A percentile compares a stretch with the other conserved stretches of the same genome.
phyloP scores from a whole-genome alignment of 2,113 vertebrate species.

The Ciconia boyciana region DNA sequence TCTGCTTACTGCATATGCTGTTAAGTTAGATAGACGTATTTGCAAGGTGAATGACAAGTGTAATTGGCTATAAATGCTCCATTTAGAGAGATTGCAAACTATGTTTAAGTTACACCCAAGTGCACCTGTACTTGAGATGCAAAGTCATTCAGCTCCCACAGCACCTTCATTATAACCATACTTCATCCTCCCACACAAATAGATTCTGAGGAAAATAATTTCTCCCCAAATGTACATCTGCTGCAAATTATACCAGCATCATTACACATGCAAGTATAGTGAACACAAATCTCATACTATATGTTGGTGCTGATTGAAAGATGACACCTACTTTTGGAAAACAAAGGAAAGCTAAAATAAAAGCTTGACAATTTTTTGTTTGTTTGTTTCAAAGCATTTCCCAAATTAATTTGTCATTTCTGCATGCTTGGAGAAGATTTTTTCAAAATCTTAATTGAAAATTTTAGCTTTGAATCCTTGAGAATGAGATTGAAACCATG shows the following conservation, averaged over 20 bases:
- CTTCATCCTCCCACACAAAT: conserved; percentile 66
- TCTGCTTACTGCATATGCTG: conserved; percentile 42
- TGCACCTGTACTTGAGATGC: conserved; percentile 65
- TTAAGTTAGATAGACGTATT: conserved; percentile 47
- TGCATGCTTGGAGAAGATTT: background rate
- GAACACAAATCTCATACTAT: conserved; percentile 18
- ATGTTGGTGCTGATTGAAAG: conserved; percentile 26
- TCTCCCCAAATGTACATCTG: conserved; percentile 63
- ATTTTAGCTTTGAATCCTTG: background rate
- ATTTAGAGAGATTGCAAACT: conserved; percentile 65
- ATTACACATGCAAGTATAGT: conserved; percentile 29
- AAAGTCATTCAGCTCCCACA: conserved; percentile 52
- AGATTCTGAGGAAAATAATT: conserved; percentile 57
- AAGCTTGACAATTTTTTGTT: background rate
- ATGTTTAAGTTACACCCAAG: conserved; percentile 66
- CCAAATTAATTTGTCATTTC: background rate
- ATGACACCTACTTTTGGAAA: conserved; percentile 25
- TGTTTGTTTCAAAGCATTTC: background rate
- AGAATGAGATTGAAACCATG: background rate
- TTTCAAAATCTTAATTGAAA: background rate
- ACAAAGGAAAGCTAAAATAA: conserved; percentile 12
- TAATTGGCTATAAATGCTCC: conserved; percentile 66
- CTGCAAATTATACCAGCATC: conserved; percentile 35
- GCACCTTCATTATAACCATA: conserved; percentile 55
- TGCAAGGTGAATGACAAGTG: conserved; percentile 64